Percentiles rank a stretch among this genome's conserved stretches.
Conservation (phyloP, 64 coral and sea anemone species). For the Montipora foliosa region DNA sequence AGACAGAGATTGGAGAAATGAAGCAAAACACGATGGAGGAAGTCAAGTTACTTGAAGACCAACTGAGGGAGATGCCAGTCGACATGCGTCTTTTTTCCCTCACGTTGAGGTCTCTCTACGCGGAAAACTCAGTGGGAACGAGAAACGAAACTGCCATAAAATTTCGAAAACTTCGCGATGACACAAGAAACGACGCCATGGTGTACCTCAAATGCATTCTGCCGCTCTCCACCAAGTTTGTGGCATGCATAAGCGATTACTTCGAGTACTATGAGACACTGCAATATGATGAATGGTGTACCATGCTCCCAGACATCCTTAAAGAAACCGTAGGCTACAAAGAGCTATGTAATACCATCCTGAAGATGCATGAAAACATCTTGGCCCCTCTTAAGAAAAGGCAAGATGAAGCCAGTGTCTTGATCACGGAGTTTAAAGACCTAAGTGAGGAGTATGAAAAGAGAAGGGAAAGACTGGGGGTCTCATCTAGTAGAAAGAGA, state of each 20-base stretch:
- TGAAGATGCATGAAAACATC: constrained; percentile 46
- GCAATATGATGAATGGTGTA: constrained; percentile 10
- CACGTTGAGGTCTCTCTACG: not conserved
- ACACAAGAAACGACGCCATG: constrained; percentile 22
- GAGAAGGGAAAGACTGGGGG: not conserved
- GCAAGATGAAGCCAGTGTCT: constrained; percentile 1
- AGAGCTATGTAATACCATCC: not conserved
- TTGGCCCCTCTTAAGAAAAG: constrained; percentile 4
- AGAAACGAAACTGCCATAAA: not conserved
- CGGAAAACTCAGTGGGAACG: not conserved
- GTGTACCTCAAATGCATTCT: constrained; percentile 40
- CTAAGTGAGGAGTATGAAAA: not conserved
- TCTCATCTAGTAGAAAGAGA: not conserved
- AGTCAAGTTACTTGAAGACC: not conserved
- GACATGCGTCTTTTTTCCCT: constrained; percentile 28
- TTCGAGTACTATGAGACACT: constrained; percentile 44
- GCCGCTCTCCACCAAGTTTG: not conserved
- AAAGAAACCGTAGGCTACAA: not conserved
- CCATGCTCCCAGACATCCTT: constrained; percentile 3
- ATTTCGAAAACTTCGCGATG: constrained; percentile 31
- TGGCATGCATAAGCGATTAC: not conserved
- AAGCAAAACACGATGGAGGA: not conserved
- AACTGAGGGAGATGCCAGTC: not conserved
- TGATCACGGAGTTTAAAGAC: constrained; percentile 29
- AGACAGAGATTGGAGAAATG: not conserved